Conservation (phyloP, 2,113 vertebrate genomes). For the Rostratula benghalensis region DNA sequence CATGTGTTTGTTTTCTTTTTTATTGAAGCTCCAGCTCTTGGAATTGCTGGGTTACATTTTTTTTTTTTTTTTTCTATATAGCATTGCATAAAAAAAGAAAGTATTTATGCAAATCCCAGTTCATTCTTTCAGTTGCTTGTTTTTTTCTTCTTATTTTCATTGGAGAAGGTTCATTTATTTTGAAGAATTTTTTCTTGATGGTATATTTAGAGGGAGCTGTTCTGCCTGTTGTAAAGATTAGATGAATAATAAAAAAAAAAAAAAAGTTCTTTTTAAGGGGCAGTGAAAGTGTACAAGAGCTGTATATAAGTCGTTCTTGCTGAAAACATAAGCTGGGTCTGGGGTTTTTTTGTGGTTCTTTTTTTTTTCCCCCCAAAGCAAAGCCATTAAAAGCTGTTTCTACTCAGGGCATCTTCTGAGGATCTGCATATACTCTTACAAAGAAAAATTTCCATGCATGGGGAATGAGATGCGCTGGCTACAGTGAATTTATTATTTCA, state of each 20-base stretch:
- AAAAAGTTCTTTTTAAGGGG: background rate
- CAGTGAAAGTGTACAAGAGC: background rate
- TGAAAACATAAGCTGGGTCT: background rate
- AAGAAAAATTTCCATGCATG: background rate
- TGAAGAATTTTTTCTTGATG: background rate
- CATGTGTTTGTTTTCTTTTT: background rate
- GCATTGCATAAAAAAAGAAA: background rate
- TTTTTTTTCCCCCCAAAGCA: background rate
- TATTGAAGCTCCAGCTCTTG: background rate
- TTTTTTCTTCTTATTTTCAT: background rate
- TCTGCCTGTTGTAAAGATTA: background rate
- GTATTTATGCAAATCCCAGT: background rate
- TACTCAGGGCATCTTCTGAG: background rate
- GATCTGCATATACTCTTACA: background rate
- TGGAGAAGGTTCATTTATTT: background rate
- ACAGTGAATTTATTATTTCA: background rate
- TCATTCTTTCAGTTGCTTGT: background rate
- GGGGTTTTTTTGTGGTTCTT: no score
- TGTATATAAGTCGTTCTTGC: background rate
- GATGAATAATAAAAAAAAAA: background rate
- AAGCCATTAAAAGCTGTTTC: background rate
- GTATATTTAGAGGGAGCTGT: background rate
- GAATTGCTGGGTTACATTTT: background rate
- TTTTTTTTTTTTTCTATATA: background rate
- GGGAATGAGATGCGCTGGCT: background rate